Percentiles rank a stretch among this genome's conserved stretches.
Conservation (phyloP, 2,888 invertebrate species). For the Andricus quercusramuli region DNA sequence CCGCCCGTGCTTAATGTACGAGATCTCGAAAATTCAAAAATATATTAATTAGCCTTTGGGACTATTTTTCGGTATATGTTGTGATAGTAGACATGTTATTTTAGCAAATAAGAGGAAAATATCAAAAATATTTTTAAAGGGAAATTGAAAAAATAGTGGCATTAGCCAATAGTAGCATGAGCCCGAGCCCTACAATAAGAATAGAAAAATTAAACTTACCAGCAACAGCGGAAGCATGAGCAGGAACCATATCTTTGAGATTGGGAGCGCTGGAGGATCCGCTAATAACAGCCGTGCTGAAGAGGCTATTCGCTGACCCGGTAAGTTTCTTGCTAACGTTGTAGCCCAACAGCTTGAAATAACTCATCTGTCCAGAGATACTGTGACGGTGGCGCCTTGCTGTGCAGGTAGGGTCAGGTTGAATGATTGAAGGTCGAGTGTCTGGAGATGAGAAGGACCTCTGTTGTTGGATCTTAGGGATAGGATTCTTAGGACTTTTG, state of each 20-base stretch:
- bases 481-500: constrained; percentile 44
- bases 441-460: constrained; percentile 76
- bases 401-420: constrained; percentile 78
- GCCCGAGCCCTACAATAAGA: no score
- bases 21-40: no score
- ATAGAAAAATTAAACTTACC: constrained; percentile 80
- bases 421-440: constrained; percentile 77
- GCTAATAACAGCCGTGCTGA: constrained; percentile 97
- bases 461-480: constrained; percentile 72
- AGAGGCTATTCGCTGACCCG: constrained; percentile 90
- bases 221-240: constrained; percentile 84
- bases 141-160: no score
- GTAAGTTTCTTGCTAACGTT: constrained; percentile 85
- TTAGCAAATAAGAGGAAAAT: no score
- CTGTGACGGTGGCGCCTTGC: constrained; percentile 95
- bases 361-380: constrained; percentile 97
- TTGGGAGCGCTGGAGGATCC: constrained; percentile 96
- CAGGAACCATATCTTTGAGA: constrained; percentile 92
- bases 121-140: no score
- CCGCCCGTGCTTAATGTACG: no score
- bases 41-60: no score
- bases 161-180: no score
- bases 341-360: constrained; percentile 94
- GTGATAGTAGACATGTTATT: no score
- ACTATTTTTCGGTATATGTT: no score